Evolutionary conservation across 2,113 vertebrate species (phyloP).

Genomic region (Scatophagus argus): DNA sequence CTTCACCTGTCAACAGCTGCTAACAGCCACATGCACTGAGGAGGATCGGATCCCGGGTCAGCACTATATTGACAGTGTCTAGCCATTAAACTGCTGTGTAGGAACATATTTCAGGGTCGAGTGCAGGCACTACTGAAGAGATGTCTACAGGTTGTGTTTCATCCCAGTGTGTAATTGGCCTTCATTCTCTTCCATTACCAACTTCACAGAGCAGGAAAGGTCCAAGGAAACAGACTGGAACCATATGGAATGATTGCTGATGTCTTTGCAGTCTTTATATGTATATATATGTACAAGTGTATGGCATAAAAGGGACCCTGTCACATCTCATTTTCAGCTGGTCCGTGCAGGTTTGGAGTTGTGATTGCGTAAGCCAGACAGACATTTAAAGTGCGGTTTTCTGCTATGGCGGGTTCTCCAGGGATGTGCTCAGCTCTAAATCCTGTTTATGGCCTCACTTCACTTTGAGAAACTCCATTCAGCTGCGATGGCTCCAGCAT

Average conservation of each 20-base stretch:
- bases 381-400: constrained; percentile 49
- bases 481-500: constrained; percentile 31
- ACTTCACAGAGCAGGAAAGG: constrained; percentile 21
- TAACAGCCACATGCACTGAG: constrained; percentile 10
- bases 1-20: constrained; percentile 35
- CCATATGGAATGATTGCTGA: constrained; percentile 7
- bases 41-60: constrained; percentile 27
- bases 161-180: constrained; percentile 20
- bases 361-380: constrained; percentile 34
- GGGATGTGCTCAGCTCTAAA: constrained; percentile 52
- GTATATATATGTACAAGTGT: background rate
- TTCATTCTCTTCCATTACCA: constrained; percentile 26
- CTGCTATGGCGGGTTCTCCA: constrained; percentile 26
- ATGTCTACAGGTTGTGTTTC: constrained; percentile 19
- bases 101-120: constrained; percentile 38
- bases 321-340: constrained; percentile 24
- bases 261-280: constrained; percentile 21
- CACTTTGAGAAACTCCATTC: constrained; percentile 43
- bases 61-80: constrained; percentile 18
- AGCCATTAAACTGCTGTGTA: constrained; percentile 16
- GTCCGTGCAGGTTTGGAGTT: constrained; percentile 29
- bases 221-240: constrained; percentile 23
- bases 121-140: constrained; percentile 1
- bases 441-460: constrained; percentile 50
- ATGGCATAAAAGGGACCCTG: background rate